A percentile compares a stretch with the other conserved stretches of the same genome.
Evolutionary conservation across 1,140 invertebrate species (phyloP).

Genomic region (Eumeta japonica): DNA sequence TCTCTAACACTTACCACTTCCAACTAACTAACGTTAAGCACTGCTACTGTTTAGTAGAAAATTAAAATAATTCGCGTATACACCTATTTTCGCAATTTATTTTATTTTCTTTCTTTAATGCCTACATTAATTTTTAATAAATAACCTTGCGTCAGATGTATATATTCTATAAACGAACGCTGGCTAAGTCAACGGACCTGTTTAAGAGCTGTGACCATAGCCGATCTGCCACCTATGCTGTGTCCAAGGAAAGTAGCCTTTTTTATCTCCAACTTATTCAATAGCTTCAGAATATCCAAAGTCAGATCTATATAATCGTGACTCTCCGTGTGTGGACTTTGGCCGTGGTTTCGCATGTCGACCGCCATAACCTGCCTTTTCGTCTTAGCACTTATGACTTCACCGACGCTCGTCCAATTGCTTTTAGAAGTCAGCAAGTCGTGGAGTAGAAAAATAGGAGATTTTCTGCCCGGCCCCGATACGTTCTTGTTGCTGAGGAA

Average conservation of each 20-base stretch:
- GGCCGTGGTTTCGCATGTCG: constrained; percentile 90
- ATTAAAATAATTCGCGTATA: too few species aligned
- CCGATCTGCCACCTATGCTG: constrained; percentile 85
- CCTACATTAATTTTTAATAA: too few species aligned
- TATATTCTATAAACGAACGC: too few species aligned
- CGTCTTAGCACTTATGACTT: constrained; percentile 66
- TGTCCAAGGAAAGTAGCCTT: constrained; percentile 78
- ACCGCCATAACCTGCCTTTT: constrained; percentile 71
- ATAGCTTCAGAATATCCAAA: constrained; percentile 68
- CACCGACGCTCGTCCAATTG: constrained; percentile 79
- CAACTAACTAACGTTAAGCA: too few species aligned
- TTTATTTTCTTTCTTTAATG: too few species aligned
- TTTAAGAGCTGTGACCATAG: constrained; percentile 75
- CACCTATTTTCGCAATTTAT: too few species aligned
- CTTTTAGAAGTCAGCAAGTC: constrained; percentile 78
- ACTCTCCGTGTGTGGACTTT: constrained; percentile 73
- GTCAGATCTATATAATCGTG: constrained; percentile 74
- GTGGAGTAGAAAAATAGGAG: constrained; percentile 80
- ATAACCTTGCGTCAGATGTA: too few species aligned
- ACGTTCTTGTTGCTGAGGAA: too few species aligned
- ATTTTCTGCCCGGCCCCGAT: too few species aligned
- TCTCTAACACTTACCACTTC: too few species aligned
- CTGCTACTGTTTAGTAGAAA: too few species aligned
- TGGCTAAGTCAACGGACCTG: constrained; percentile 49
- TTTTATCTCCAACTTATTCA: constrained; percentile 62